Base-by-base conservation (phyloP, 1,140 invertebrate genomes). In the Acromyrmex heyeri region DNA sequence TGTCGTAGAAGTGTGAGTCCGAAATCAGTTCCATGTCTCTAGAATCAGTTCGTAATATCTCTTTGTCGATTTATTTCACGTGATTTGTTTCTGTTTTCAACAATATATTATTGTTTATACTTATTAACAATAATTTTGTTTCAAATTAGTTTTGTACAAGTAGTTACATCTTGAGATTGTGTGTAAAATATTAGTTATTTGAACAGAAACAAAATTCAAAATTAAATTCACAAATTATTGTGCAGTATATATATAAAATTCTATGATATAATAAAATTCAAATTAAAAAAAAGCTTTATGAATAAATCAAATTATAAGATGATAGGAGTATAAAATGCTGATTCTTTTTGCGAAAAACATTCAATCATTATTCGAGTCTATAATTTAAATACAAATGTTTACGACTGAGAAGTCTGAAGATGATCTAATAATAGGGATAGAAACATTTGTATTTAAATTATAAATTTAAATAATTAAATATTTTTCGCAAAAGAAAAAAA, bases 1-100 rank as follows among this genome's bases (percentile, higher is more conserved):
- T 97, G 92, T 98, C 97, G 94, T 97, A 97, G 93, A 99, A 99
- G 94, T 99, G 97, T 0, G 97, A 96, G 93, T 98, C 97, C 55
- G 96, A 95, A 86, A 96, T 96, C 3, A 98, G 91, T 1, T 94
- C 91, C 90, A 98, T 96, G n/a, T 89, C 50, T 34, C 93, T 94
- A 62, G 24, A 78, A 91, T 70, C 55, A 18, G 6, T 21, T 69
- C 57, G 10, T 30, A 50, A 27, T 44, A 55, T 38, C 4, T 21
- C 3, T 69, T 27, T 10, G 12, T 69, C 6, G 14, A 69, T 50
- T 48, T 48, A 69, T 24, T 44, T 69, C 12, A 48, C 2, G 21
- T 69, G 0, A 48, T 38, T 44, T 44, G 10, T 44, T 38, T 38
- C 8, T 44, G 8, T 44, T 44, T 44, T 44, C 2, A 10, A 44